A percentile compares a stretch with the other conserved stretches of the same genome.
Conservation (phyloP, 37 sponge, comb jelly and placozoan genomes). For the Mnemiopsis leidyi region DNA sequence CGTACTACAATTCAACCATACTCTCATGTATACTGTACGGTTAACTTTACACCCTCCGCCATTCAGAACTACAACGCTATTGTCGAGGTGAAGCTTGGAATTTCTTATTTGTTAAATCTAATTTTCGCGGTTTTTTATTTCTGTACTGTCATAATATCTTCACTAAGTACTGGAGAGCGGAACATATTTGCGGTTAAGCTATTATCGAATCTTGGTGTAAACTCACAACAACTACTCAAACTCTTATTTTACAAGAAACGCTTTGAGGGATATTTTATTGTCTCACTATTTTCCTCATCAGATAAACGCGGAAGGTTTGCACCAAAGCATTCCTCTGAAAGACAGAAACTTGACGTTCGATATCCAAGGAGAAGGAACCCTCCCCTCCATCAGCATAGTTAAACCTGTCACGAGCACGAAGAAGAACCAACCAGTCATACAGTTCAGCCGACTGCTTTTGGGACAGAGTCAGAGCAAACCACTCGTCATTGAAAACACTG, state of each 20-base stretch:
- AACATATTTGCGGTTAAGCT: no score
- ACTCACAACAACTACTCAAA: no score
- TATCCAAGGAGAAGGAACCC: conserved; percentile 91
- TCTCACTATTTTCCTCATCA: not conserved
- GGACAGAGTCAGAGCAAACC: conserved; percentile 74
- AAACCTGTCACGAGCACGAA: conserved; percentile 74
- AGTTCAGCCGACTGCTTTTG: conserved; percentile 79
- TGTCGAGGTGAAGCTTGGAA: conserved; percentile 37
- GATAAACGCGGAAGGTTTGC: conserved; percentile 64
- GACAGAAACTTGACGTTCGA: conserved; percentile 80
- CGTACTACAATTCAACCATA: conserved; percentile 80
- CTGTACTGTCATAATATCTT: no score
- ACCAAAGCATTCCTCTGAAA: conserved; percentile 57
- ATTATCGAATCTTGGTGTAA: no score
- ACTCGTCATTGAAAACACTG: conserved; percentile 76
- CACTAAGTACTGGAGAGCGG: no score
- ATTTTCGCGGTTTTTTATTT: no score
- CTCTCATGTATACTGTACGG: conserved; percentile 82
- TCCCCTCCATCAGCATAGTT: conserved; percentile 82
- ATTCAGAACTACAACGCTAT: conserved; percentile 75
- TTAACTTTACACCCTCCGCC: conserved; percentile 84
- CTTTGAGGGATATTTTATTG: no score
- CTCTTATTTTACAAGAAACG: no score
- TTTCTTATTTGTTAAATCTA: no score
- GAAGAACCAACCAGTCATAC: conserved; percentile 73